A percentile compares a stretch with the other conserved stretches of the same genome.
These are phyloP conservation scores for Dysdera silvatica DNA, from an alignment of 1,140 invertebrate genomes.

Conservation along the genomic window DNA sequence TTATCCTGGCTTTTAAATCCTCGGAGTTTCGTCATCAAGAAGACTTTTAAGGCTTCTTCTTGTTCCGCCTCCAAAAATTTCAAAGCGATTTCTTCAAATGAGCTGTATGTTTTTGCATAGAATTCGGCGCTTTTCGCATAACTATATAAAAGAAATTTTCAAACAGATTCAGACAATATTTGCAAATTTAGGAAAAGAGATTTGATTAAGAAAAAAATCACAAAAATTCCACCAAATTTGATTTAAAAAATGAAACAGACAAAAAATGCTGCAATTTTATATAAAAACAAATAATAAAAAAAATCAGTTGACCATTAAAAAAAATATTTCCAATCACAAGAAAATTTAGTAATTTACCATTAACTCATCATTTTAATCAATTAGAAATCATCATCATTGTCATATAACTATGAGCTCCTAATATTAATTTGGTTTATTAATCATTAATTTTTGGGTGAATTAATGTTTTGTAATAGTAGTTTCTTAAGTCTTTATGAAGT, in stretches of 20 bases:
- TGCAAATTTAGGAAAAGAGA: too few species aligned
- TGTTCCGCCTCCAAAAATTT: conserved; percentile 80
- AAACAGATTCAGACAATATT: not conserved
- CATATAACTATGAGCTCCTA: too few species aligned
- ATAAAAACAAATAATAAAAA: not conserved
- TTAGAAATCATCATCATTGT: too few species aligned
- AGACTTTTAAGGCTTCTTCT: conserved; percentile 76
- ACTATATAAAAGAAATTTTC: conserved; percentile 39
- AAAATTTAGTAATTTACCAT: not conserved
- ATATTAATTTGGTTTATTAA: too few species aligned
- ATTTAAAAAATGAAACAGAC: not conserved
- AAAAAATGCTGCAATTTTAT: conserved; percentile 7
- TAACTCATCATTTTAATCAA: too few species aligned
- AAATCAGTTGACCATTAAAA: too few species aligned
- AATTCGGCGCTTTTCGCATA: conserved; percentile 74
- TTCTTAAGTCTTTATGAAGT: too few species aligned
- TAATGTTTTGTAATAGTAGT: too few species aligned
- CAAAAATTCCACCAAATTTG: conserved; percentile 16
- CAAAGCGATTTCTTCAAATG: conserved; percentile 87
- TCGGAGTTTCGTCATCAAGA: conserved; percentile 56
- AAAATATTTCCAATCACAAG: too few species aligned
- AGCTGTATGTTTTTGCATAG: conserved; percentile 80
- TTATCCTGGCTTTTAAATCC: conserved; percentile 41
- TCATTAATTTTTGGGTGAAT: too few species aligned
- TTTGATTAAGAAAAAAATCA: too few species aligned